These are phyloP conservation scores for Enteromius argenteus DNA, from an alignment of 2,797 vertebrate genomes.

Conservation along the genomic window DNA sequence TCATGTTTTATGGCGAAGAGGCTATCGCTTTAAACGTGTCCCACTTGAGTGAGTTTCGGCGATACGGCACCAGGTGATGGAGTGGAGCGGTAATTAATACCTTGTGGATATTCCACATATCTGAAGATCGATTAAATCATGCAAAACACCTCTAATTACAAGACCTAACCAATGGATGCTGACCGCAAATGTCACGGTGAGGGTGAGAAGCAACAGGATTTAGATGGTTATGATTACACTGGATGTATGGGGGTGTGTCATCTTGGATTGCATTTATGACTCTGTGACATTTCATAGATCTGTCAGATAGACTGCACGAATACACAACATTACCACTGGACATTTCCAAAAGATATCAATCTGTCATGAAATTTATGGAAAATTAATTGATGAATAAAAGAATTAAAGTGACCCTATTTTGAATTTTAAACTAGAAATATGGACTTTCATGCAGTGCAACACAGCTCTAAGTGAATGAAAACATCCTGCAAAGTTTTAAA, in stretches of 20 bases:
- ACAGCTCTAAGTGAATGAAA: too few species aligned
- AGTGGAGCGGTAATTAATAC: constrained; percentile 76
- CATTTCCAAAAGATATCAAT: not conserved
- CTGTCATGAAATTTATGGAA: not conserved
- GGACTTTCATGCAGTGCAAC: too few species aligned
- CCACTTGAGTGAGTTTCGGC: constrained; percentile 69
- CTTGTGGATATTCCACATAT: constrained; percentile 73
- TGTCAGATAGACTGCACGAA: not conserved
- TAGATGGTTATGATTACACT: constrained; percentile 44
- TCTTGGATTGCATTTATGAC: not conserved
- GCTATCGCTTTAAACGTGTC: constrained; percentile 66
- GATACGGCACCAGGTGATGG: constrained; percentile 63
- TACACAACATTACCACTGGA: not conserved
- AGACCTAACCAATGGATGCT: constrained; percentile 65
- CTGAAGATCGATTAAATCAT: constrained; percentile 78
- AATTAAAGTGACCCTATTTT: too few species aligned
- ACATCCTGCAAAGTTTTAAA: too few species aligned
- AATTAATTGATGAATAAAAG: too few species aligned
- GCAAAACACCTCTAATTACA: constrained; percentile 79
- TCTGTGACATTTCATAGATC: constrained; percentile 4
- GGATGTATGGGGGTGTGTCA: not conserved
- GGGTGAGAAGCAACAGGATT: constrained; percentile 65
- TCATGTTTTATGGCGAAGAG: constrained; percentile 74
- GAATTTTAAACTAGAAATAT: too few species aligned
- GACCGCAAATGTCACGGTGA: constrained; percentile 73